phyloP scores from a whole-genome alignment of 2,888 invertebrate genomes.

The Augiades crinisus region DNA sequence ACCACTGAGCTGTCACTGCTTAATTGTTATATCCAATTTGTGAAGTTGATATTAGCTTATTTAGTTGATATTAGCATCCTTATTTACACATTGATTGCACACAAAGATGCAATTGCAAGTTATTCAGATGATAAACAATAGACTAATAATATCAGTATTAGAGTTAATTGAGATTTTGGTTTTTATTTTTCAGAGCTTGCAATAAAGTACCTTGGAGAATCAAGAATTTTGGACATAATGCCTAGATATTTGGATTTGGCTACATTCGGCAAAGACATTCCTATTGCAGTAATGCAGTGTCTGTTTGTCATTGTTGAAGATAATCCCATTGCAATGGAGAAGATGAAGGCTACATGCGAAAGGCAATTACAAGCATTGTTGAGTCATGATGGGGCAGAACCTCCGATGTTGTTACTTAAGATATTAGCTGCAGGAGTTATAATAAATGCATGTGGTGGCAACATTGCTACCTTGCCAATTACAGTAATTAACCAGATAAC shows the following conservation, averaged over 20 bases:
- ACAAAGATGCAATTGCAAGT: too few species aligned
- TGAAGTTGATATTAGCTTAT: too few species aligned
- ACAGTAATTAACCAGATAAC: constrained; percentile 74
- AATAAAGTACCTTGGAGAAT: constrained; percentile 83
- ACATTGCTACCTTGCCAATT: constrained; percentile 59
- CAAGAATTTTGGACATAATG: constrained; percentile 82
- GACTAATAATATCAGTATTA: too few species aligned
- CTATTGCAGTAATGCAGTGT: constrained; percentile 83
- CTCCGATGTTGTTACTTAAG: constrained; percentile 71
- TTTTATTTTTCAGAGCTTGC: constrained; percentile 72
- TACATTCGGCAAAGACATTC: constrained; percentile 80
- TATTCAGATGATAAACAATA: too few species aligned
- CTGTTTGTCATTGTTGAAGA: constrained; percentile 87
- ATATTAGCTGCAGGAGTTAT: constrained; percentile 82
- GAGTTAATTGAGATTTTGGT: constrained; percentile 11
- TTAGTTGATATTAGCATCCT: too few species aligned
- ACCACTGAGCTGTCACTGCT: too few species aligned
- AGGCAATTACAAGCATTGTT: constrained; percentile 65
- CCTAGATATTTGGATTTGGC: constrained; percentile 81
- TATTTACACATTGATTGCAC: too few species aligned
- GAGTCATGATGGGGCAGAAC: constrained; percentile 58
- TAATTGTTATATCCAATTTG: too few species aligned
- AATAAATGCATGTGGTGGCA: constrained; percentile 75
- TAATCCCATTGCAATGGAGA: constrained; percentile 80
- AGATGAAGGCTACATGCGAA: constrained; percentile 74